Conservation (phyloP, 2,888 invertebrate genomes). For the Coelopa pilipes region DNA sequence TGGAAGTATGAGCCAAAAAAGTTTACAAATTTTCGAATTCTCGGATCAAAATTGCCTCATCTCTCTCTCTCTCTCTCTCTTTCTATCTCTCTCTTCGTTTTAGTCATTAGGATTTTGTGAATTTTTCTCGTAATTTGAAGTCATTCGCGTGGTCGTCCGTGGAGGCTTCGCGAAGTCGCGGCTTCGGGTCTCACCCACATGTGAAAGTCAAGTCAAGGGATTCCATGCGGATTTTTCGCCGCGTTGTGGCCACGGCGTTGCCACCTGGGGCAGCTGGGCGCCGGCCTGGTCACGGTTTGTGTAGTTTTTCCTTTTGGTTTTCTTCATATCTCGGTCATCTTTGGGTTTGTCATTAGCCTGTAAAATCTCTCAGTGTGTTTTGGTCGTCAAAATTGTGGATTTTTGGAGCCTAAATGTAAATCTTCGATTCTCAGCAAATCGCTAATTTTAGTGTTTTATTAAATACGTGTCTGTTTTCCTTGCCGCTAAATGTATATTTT, state of each 20-base stretch:
- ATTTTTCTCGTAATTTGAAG: not conserved
- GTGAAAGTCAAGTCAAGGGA: no score
- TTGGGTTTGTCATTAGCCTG: no score
- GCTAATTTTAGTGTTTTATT: not conserved
- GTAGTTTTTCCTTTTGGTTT: no score
- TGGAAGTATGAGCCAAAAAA: slow-evolving; percentile 31
- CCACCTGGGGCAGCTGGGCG: not conserved
- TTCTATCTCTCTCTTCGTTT: slow-evolving; percentile 6
- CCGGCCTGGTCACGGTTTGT: not conserved
- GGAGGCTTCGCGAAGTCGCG: no score
- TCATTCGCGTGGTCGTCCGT: not conserved
- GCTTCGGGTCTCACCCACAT: no score
- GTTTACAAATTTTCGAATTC: slow-evolving; percentile 19
- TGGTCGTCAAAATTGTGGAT: slow-evolving; percentile 44
- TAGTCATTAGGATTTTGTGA: not conserved
- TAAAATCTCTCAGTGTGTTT: slow-evolving; percentile 24
- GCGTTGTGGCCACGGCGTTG: slow-evolving; percentile 12
- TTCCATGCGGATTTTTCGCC: not conserved
- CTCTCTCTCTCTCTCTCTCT: not conserved
- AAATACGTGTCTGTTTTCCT: slow-evolving; percentile 44
- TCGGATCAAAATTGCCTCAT: not conserved
- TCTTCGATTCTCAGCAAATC: not conserved
- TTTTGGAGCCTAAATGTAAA: slow-evolving; percentile 50
- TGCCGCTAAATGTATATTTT: slow-evolving; percentile 49
- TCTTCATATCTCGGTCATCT: not conserved